Evolutionary conservation across 2,888 invertebrate genomes (phyloP).

Genomic region (Lycia hirtaria): DNA sequence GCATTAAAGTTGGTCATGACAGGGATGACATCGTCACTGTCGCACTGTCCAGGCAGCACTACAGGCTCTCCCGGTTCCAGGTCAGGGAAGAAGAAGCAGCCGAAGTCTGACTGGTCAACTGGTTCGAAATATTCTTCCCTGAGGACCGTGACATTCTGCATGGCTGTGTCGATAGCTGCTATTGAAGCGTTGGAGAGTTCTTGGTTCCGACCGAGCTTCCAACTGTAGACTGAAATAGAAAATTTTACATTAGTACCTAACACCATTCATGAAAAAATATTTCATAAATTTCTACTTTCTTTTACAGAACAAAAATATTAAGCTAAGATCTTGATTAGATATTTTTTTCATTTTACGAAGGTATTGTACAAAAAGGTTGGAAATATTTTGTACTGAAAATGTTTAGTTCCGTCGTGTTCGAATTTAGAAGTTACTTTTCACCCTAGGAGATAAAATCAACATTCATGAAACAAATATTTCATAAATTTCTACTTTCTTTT

Average conservation of each 20-base stretch:
- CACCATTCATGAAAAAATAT: neutral
- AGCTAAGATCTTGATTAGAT: too few species aligned
- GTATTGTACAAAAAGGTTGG: too few species aligned
- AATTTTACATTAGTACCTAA: neutral
- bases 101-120: constrained; percentile 61
- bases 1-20: constrained; percentile 61
- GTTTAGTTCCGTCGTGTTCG: too few species aligned
- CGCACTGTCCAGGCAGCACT: constrained; percentile 66
- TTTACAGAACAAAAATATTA: neutral
- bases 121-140: constrained; percentile 60
- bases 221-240: constrained; percentile 64
- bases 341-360: too few species aligned
- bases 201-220: constrained; percentile 69
- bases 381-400: too few species aligned
- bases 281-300: neutral
- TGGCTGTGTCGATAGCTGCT: constrained; percentile 52
- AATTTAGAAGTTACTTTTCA: too few species aligned
- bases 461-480: neutral
- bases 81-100: constrained; percentile 69
- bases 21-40: constrained; percentile 52
- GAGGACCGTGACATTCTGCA: constrained; percentile 55
- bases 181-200: constrained; percentile 46
- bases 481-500: neutral
- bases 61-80: constrained; percentile 60
- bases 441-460: too few species aligned